phyloP scores from a whole-genome alignment of 2,797 vertebrate genomes.

The Fistularia commersonii region DNA sequence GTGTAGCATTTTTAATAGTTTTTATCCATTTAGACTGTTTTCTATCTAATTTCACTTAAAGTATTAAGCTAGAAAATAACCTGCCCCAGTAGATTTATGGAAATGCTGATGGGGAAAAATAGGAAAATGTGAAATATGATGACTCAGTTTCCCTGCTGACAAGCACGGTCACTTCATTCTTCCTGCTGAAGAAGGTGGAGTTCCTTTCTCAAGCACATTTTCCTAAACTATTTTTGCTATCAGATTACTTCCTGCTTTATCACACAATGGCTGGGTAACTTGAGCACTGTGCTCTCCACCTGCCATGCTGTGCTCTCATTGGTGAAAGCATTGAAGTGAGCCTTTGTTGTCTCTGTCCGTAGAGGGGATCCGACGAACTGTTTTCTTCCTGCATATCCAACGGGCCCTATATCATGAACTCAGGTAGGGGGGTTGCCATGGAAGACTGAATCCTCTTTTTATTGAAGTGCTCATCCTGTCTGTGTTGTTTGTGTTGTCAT shows the following conservation, averaged over 20 bases:
- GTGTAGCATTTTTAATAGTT: too few species aligned
- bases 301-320: slow-evolving; percentile 51
- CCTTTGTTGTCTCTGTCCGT: slow-evolving; percentile 69
- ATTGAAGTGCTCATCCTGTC: slow-evolving; percentile 52
- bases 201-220: slow-evolving; percentile 30
- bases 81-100: too few species aligned
- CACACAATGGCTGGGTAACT: slow-evolving; percentile 60
- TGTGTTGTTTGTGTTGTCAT: slow-evolving; percentile 63
- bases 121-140: background rate
- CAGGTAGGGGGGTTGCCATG: slow-evolving; percentile 67
- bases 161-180: slow-evolving; percentile 18
- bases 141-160: slow-evolving; percentile 14
- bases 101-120: background rate
- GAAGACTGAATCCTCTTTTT: slow-evolving; percentile 44
- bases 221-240: slow-evolving; percentile 52
- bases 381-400: slow-evolving; percentile 96
- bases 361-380: slow-evolving; percentile 99
- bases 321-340: slow-evolving; percentile 52
- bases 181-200: slow-evolving; percentile 27
- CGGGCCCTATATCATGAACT: slow-evolving; percentile 99
- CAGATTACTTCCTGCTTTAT: slow-evolving; percentile 59
- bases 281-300: slow-evolving; percentile 61
- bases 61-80: too few species aligned
- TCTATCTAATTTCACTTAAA: too few species aligned
- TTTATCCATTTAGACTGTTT: too few species aligned